A percentile compares a stretch with the other conserved stretches of the same genome.
phyloP scores from a whole-genome alignment of 2,113 vertebrate genomes.

The Scatophagus argus region DNA sequence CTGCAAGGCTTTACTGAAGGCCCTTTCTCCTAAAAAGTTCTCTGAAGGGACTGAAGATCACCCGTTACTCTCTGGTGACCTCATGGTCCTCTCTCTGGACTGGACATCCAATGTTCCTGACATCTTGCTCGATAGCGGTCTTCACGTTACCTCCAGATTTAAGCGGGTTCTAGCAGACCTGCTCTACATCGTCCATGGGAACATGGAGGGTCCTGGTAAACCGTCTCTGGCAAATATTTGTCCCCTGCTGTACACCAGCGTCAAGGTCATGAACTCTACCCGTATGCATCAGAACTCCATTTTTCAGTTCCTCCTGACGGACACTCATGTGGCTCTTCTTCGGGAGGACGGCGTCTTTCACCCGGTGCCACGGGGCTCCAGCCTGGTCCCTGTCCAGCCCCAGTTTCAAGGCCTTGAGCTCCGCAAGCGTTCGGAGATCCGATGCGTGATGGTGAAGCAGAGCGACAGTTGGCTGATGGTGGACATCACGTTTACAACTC shows the following conservation, averaged over 20 bases:
- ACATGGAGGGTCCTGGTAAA: conserved; percentile 75
- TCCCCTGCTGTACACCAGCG: conserved; percentile 84
- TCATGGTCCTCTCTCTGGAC: conserved; percentile 85
- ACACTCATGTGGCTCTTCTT: conserved; percentile 83
- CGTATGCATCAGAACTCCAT: conserved; percentile 1
- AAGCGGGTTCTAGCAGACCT: conserved; percentile 84
- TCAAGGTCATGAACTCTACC: conserved; percentile 68
- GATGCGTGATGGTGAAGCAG: conserved; percentile 77
- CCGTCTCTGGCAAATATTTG: conserved; percentile 79
- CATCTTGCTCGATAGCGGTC: conserved; percentile 70
- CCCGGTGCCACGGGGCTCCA: conserved; percentile 37
- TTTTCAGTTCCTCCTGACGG: conserved; percentile 83
- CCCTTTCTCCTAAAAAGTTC: conserved; percentile 44
- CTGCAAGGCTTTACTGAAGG: conserved; percentile 78
- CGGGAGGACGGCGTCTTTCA: conserved; percentile 74
- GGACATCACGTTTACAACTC: conserved; percentile 80
- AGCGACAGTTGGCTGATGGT: conserved; percentile 71
- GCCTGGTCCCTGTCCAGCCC: conserved; percentile 38
- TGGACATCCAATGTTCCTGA: conserved; percentile 81
- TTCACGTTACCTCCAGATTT: conserved; percentile 84
- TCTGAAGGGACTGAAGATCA: conserved; percentile 53
- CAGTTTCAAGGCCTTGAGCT: conserved; percentile 78
- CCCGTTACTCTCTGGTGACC: conserved; percentile 82
- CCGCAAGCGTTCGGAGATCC: conserved; percentile 73
- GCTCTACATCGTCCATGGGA: conserved; percentile 86